Evolutionary conservation across 2,888 invertebrate genomes (phyloP).

Genomic region (Entomobrya multifasciata): DNA sequence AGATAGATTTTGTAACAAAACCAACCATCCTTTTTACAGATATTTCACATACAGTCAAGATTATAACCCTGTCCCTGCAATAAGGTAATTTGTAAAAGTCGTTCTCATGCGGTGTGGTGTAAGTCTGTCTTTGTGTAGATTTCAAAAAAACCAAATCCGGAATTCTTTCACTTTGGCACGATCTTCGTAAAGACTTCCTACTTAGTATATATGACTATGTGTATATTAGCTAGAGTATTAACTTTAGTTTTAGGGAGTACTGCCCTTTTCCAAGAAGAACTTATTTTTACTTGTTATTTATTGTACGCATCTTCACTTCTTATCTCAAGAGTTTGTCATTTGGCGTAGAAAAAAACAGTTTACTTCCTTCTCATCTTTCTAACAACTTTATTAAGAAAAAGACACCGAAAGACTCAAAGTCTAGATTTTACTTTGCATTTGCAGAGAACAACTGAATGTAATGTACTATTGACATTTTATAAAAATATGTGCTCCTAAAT

Average conservation of each 20-base stretch:
- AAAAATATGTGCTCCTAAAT: no score
- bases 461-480: no score
- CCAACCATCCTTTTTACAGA: no score
- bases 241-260: not conserved
- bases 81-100: slow-evolving; percentile 37
- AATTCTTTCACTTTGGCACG: slow-evolving; percentile 68
- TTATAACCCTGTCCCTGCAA: no score
- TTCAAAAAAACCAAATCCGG: slow-evolving; percentile 58
- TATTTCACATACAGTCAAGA: no score
- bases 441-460: no score
- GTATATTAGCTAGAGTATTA: not conserved
- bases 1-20: no score
- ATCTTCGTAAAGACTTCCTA: slow-evolving; percentile 12
- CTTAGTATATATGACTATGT: not conserved
- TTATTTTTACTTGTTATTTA: not conserved
- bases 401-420: not conserved
- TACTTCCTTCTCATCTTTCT: not conserved
- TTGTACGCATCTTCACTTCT: not conserved
- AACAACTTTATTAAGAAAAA: not conserved
- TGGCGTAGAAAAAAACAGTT: not conserved
- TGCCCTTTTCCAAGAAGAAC: slow-evolving; percentile 36
- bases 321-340: slow-evolving; percentile 9
- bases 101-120: not conserved
- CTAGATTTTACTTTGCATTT: no score
- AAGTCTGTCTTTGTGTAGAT: slow-evolving; percentile 19